Base-by-base conservation (phyloP, 2,113 vertebrate species). In the Bubo scandiacus region DNA sequence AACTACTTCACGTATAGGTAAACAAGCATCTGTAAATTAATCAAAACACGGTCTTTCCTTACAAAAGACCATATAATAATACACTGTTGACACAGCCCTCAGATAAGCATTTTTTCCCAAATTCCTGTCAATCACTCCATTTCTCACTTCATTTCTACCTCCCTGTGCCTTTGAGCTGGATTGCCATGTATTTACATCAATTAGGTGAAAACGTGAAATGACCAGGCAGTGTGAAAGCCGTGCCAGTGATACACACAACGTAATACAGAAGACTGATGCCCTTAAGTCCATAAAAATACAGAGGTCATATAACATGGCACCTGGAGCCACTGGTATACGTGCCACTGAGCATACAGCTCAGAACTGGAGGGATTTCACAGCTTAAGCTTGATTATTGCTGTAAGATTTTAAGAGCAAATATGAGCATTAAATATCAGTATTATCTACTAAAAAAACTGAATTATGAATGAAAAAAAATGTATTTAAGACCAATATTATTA, bases 191-290 rank as follows among this genome's bases (percentile, higher is more conserved):
- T 40, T 59, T 30, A 59, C n/a, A 55, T 6, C 45, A 40, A 40
- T 47, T 4, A n/a, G 29, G 47, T 79, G 88, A 75, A 74, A 71
- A 71, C 13, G 10, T 47, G 74, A 88, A 80, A 79, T 11, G 71
- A 55, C 2, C 20, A 36, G n/a, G 26, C 57, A 72, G 10, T 22
- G 51, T 18, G 61, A 78, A 89, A 81, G 47, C 5, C 63, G 15
- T 1, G 5, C 22, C 62, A 91, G 43, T 17, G 42, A 66, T 4
- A 79, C 26, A 73, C 29, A 79, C 26, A 58, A n/a, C 2, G 11
- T 15, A 13, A 62, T 7, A 55, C 9, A 55, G 26, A 45, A 38
- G 12, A 81, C 0, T 1, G 0, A 70, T 30, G 71, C 8, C 51
- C 19, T 18, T 21, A 72, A 78, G 17, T 51, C 47, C 7, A 11